phyloP scores from a whole-genome alignment of 2,797 vertebrate genomes.

The Coregonus ussuriensis region DNA sequence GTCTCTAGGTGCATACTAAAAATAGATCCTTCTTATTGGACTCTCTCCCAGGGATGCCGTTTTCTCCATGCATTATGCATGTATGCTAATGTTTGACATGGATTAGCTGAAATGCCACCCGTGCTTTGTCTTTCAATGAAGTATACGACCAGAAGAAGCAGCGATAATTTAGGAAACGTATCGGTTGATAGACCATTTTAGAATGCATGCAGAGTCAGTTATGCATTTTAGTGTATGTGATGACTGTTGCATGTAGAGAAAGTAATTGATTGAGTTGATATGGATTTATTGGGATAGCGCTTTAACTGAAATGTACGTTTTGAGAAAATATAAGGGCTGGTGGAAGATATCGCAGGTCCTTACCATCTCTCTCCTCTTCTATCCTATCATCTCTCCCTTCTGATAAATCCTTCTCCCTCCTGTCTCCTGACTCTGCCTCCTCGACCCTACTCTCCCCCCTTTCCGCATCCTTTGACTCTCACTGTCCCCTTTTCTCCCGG shows the following conservation, averaged over 20 bases:
- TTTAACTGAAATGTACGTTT: neutral
- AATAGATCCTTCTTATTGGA: conserved; percentile 70
- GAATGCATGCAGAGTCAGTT: conserved; percentile 42
- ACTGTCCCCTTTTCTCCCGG: too few species aligned
- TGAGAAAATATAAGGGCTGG: neutral
- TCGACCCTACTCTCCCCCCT: too few species aligned
- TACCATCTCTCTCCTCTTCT: neutral
- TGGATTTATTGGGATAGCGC: neutral
- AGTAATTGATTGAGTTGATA: neutral
- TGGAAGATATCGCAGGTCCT: neutral
- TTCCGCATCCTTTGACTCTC: too few species aligned
- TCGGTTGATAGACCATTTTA: conserved; percentile 49
- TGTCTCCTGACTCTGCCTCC: too few species aligned
- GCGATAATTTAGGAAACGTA: conserved; percentile 54
- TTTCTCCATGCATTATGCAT: conserved; percentile 75
- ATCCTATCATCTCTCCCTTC: too few species aligned
- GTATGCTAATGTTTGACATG: conserved; percentile 73
- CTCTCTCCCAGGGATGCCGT: conserved; percentile 62
- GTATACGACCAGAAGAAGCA: conserved; percentile 62
- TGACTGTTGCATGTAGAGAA: neutral
- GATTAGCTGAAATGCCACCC: conserved; percentile 73
- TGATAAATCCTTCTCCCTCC: too few species aligned
- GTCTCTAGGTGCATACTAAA: conserved; percentile 72
- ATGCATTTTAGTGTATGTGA: conserved; percentile 31
- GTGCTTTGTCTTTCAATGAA: conserved; percentile 65